Conservation (phyloP, 2,888 invertebrate species). For the Electrophaes corylata region DNA sequence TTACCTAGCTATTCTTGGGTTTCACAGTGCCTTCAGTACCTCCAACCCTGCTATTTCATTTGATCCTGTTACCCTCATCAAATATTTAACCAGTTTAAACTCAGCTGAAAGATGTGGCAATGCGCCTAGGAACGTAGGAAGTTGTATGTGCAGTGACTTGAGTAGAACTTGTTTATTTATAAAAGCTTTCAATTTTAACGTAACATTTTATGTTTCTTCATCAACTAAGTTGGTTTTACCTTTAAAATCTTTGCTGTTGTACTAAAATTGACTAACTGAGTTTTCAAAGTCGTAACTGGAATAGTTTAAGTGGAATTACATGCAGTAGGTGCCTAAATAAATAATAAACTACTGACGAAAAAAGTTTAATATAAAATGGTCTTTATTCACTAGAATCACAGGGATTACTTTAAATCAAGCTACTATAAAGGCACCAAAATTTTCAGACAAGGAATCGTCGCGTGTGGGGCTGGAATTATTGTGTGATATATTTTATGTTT, state of each 20-base stretch:
- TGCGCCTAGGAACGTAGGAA: slow-evolving; percentile 52
- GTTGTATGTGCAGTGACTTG: slow-evolving; percentile 57
- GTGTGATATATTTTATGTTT: too few relatives aligned
- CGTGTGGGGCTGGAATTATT: too few relatives aligned
- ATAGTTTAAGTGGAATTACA: background rate
- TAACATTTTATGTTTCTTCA: slow-evolving; percentile 5
- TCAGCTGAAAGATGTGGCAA: slow-evolving; percentile 66
- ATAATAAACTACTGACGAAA: too few relatives aligned
- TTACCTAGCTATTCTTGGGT: background rate
- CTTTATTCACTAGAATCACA: too few relatives aligned
- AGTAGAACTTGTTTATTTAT: slow-evolving; percentile 37
- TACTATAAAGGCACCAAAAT: too few relatives aligned
- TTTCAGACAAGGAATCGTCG: too few relatives aligned
- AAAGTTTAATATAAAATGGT: too few relatives aligned
- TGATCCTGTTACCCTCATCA: slow-evolving; percentile 77
- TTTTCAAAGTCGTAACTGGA: background rate
- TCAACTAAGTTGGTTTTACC: background rate
- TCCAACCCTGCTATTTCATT: slow-evolving; percentile 64
- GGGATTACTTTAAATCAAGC: too few relatives aligned
- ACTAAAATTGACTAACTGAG: background rate
- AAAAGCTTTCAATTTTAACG: slow-evolving; percentile 16
- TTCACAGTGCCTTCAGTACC: slow-evolving; percentile 6
- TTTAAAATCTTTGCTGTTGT: background rate
- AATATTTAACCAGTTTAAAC: slow-evolving; percentile 80
- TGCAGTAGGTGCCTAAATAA: too few relatives aligned